Percentiles rank a stretch among this genome's conserved stretches.
These are phyloP conservation scores for Chrysaora quinquecirrha DNA, from an alignment of 30 jellyfish, hydroid and myxozoan genomes.

Conservation along the genomic window DNA sequence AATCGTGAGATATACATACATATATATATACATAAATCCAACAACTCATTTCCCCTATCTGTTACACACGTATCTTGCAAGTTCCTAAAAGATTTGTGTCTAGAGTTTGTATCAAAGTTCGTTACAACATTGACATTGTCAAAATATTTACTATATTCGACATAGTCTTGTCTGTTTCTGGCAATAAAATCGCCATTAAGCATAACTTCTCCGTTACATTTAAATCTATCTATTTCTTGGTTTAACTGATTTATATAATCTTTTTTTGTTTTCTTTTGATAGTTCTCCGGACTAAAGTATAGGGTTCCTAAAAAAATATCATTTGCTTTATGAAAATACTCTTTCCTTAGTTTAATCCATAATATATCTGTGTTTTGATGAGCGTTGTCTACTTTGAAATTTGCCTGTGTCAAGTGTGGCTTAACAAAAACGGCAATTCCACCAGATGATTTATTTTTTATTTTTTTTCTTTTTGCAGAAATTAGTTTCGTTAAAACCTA, in stretches of 20 bases:
- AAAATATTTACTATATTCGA: slow-evolving; percentile 6
- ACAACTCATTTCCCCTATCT: neutral
- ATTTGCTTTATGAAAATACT: no score
- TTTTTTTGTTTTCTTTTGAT: neutral
- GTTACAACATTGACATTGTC: neutral
- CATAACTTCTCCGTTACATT: neutral
- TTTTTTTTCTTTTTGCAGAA: neutral
- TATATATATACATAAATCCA: neutral
- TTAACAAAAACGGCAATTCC: neutral
- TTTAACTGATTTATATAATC: neutral
- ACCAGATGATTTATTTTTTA: neutral
- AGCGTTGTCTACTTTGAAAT: no score
- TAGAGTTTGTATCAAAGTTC: neutral
- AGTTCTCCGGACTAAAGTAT: neutral
- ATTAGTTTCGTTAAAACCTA: neutral
- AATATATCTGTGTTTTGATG: neutral
- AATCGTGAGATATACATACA: neutral
- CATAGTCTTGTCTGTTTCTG: neutral
- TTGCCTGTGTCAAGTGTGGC: neutral
- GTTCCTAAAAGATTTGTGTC: neutral
- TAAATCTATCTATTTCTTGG: neutral
- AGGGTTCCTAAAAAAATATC: neutral
- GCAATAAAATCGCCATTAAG: neutral
- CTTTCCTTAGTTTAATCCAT: neutral
- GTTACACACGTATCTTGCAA: slow-evolving; percentile 5